These are phyloP conservation scores for Hassar affinis DNA, from an alignment of 2,113 vertebrate genomes.

Conservation along the genomic window DNA sequence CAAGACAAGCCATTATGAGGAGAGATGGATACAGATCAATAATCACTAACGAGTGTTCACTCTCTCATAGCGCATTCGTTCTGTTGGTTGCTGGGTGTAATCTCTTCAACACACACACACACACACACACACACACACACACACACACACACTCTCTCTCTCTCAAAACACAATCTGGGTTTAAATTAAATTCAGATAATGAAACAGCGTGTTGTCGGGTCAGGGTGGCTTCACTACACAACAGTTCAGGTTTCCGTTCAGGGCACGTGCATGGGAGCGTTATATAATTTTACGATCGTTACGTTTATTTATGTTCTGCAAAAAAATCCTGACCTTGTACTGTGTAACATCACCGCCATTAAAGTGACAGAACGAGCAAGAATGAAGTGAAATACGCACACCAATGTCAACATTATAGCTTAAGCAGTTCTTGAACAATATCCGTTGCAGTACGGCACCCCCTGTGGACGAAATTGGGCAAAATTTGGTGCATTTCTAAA, in stretches of 20 bases:
- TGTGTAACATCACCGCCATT: too few relatives aligned
- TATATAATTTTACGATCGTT: not conserved
- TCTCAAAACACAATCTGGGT: too few relatives aligned
- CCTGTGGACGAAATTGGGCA: too few relatives aligned
- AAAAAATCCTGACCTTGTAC: too few relatives aligned
- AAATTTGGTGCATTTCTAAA: too few relatives aligned
- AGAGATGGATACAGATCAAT: conserved; percentile 11
- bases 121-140: conserved; percentile 24
- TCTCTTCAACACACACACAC: not conserved
- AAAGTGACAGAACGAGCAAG: too few relatives aligned
- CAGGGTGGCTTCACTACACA: not conserved
- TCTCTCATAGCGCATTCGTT: not conserved
- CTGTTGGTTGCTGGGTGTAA: not conserved
- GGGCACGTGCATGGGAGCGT: not conserved
- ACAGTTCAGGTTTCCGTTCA: not conserved
- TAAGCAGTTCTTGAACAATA: too few relatives aligned
- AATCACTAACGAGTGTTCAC: not conserved
- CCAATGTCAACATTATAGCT: too few relatives aligned
- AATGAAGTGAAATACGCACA: too few relatives aligned
- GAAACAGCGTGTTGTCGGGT: not conserved
- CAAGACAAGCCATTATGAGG: not conserved
- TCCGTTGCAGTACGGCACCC: too few relatives aligned
- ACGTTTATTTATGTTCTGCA: too few relatives aligned
- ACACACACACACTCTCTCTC: not conserved
- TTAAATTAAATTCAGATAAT: not conserved